Percentiles rank a stretch among this genome's conserved stretches.
Evolutionary conservation across 1,140 invertebrate genomes (phyloP).

Genomic region (Trypoxylus dichotomus): DNA sequence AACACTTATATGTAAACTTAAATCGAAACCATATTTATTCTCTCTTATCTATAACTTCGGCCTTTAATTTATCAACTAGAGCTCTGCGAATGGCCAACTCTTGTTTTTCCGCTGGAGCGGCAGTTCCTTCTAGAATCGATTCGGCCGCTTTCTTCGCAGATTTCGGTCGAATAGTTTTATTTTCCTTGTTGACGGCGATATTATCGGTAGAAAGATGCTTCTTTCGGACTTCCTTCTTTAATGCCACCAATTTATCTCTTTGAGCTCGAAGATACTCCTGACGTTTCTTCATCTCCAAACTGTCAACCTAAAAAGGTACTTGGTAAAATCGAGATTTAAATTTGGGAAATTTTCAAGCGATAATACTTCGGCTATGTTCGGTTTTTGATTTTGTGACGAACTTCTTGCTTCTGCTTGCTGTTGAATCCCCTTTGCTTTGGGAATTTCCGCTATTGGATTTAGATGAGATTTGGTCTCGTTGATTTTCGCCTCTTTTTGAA

Average conservation of each 20-base stretch:
- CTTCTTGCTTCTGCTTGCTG: neutral
- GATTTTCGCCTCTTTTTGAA: no score
- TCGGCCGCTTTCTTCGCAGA: constrained; percentile 70
- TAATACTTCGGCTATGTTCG: neutral
- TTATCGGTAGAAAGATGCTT: constrained; percentile 68
- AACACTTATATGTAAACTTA: neutral
- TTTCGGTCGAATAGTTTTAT: constrained; percentile 59
- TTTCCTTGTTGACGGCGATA: constrained; percentile 43
- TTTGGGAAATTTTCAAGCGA: neutral
- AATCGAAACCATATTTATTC: neutral
- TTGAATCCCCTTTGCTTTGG: neutral
- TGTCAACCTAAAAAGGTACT: constrained; percentile 32
- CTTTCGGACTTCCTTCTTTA: constrained; percentile 84
- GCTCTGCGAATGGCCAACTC: constrained; percentile 77
- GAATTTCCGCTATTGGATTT: neutral
- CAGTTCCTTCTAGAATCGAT: constrained; percentile 59
- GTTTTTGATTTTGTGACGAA: neutral
- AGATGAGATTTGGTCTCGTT: no score
- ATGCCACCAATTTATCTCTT: constrained; percentile 83
- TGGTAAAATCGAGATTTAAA: neutral
- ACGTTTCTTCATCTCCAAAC: constrained; percentile 73
- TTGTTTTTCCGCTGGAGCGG: constrained; percentile 55
- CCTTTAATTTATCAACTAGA: constrained; percentile 78
- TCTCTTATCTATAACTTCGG: constrained; percentile 68
- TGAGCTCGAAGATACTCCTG: constrained; percentile 84